A percentile compares a stretch with the other conserved stretches of the same genome.
Conservation (phyloP, 2,797 vertebrate species). For the Sebastes matsubarae region DNA sequence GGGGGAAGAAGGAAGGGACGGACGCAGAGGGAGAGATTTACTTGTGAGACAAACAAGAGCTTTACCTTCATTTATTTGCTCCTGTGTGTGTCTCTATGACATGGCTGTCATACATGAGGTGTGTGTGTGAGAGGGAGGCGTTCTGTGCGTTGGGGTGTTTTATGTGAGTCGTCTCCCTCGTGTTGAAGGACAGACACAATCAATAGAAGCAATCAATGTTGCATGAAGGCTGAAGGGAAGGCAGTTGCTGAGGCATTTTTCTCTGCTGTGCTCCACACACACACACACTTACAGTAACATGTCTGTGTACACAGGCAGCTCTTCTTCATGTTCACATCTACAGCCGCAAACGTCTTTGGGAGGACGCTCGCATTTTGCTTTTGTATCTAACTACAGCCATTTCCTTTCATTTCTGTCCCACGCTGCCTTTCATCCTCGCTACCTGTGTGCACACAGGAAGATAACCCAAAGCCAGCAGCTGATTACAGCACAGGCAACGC, state of each 20-base stretch:
- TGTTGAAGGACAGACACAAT: slow-evolving; percentile 78
- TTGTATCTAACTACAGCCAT: background rate
- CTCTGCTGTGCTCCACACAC: slow-evolving; percentile 9
- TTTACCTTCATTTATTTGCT: slow-evolving; percentile 46
- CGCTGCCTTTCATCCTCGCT: slow-evolving; percentile 44
- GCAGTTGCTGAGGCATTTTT: slow-evolving; percentile 31
- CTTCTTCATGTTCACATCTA: background rate
- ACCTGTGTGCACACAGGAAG: slow-evolving; percentile 32
- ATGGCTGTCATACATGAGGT: slow-evolving; percentile 16
- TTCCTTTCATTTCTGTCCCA: slow-evolving; percentile 27
- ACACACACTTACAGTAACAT: slow-evolving; percentile 1
- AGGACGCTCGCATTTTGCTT: slow-evolving; percentile 23
- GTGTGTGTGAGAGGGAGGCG: background rate
- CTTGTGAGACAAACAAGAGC: slow-evolving; percentile 15
- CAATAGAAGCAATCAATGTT: slow-evolving; percentile 81
- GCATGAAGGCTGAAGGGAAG: slow-evolving; percentile 66
- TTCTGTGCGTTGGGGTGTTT: slow-evolving; percentile 44
- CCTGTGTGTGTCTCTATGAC: background rate
- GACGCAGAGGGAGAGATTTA: background rate
- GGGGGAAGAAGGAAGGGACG: background rate
- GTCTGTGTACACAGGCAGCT: slow-evolving; percentile 8
- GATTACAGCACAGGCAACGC: slow-evolving; percentile 7
- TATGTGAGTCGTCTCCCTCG: slow-evolving; percentile 48
- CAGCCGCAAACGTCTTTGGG: background rate
- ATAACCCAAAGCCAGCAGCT: slow-evolving; percentile 18